Evolutionary conservation across 2,888 invertebrate species (phyloP), one percentile per base, ranked within the genome.

Genomic region (Lochmaea capreae): DNA sequence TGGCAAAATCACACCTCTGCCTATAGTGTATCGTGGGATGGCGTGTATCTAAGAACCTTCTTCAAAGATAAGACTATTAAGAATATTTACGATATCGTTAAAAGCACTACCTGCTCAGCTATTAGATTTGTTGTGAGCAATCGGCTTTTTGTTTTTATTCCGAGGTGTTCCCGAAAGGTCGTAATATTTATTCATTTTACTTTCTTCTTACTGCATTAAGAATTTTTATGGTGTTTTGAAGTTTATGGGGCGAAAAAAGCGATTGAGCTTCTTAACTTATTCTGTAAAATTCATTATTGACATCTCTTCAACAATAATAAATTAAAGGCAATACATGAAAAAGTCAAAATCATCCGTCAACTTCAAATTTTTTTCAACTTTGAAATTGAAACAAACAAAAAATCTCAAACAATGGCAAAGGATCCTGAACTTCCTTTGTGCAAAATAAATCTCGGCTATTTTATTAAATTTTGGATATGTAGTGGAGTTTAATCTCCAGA

Each of bases 41-140:
- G 57, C 65, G 16, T 71, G 65, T 71, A 71, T 71, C 71, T 75
- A 72, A 75, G 72, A 68, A 72, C 72, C 69, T 75, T 66, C 68
- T 75, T 66, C 72, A 69, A 72, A 65, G 75, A 75, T 75, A 75
- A 75, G 68, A 69, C 75, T 68, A 72, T 75, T 75, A 75, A 67
- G 71, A 68, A 71, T 75, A 75, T 75, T 75, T 75, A 75, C 69
- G 75, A 75, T 75, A 75, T 72, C 72, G 75, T 71, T 75, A 72
- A 75, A 71, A 75, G 75, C 75, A 75, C 75, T 75, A 75, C 75
- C 75, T 75, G 75, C 72, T 72, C 59, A 72, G 75, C 68, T 75
- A 72, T 71, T 61, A 75, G 75, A 75, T 68, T 74, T 74, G 71
- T 74, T 68, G 65, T 58, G 65, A 67, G 67, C 59, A 67, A 67